Percentiles rank a stretch among this genome's conserved stretches.
Conservation (phyloP, 2,113 vertebrate genomes). For the Leucosticte australis region DNA sequence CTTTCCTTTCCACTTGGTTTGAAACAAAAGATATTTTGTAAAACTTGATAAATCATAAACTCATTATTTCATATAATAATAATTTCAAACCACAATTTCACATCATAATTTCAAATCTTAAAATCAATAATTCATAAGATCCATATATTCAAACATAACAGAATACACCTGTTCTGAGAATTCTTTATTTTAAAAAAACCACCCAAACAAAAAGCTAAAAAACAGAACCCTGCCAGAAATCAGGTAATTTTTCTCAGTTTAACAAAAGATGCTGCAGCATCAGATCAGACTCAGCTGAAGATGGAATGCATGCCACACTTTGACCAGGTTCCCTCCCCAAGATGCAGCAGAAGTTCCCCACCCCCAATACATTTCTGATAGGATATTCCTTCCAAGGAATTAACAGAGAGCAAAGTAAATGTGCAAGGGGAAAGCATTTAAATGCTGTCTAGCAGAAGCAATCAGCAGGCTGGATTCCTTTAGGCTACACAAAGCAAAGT, state of each 20-base stretch:
- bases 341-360: not conserved
- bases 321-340: accelerated
- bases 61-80: not conserved
- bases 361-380: not conserved
- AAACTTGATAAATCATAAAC: not conserved
- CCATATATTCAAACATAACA: not conserved
- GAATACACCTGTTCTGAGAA: not conserved
- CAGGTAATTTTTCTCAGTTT: not conserved
- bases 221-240: not conserved
- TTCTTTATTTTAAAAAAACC: not conserved
- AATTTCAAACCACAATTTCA: not conserved
- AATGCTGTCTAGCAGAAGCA: not conserved
- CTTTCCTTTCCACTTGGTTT: not conserved
- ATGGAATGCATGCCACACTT: accelerated
- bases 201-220: not conserved
- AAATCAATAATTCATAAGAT: not conserved
- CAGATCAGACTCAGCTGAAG: not conserved
- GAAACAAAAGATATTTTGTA: not conserved
- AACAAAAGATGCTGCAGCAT: not conserved
- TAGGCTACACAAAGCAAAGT: not conserved
- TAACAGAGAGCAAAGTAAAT: not conserved
- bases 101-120: not conserved
- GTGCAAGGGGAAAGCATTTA: not conserved
- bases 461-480: not conserved
- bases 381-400: not conserved